Percentiles rank a stretch among this genome's conserved stretches.
Evolutionary conservation across 2,888 invertebrate genomes (phyloP).

Genomic region (Mythimna lalbum): DNA sequence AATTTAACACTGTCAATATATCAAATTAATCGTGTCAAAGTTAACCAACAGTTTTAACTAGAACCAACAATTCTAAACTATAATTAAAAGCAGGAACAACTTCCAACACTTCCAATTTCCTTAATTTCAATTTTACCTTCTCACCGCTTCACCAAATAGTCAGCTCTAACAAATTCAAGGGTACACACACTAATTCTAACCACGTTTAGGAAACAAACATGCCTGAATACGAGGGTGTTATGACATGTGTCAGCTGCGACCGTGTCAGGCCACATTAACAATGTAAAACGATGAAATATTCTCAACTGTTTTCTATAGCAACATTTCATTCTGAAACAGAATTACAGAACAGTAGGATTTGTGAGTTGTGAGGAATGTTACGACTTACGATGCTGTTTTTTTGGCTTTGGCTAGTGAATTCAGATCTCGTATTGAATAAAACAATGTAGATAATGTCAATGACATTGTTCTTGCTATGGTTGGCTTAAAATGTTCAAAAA

Average conservation of each 20-base stretch:
- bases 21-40: not conserved
- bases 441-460: not conserved
- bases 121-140: constrained; percentile 36
- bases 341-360: constrained; percentile 50
- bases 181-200: constrained; percentile 63
- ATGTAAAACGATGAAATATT: constrained; percentile 60
- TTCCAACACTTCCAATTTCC: constrained; percentile 10
- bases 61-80: not conserved
- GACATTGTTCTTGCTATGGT: not conserved
- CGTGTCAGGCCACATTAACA: constrained; percentile 63
- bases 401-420: not conserved
- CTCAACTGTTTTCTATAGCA: constrained; percentile 53
- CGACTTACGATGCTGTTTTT: not conserved
- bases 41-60: not conserved
- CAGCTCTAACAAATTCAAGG: constrained; percentile 49
- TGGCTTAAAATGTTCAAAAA: not conserved
- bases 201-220: constrained; percentile 69
- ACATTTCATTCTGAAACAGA: constrained; percentile 55
- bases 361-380: constrained; percentile 33
- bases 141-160: constrained; percentile 16
- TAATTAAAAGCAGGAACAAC: constrained; percentile 1
- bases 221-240: constrained; percentile 71
- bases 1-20: not conserved
- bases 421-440: constrained; percentile 1
- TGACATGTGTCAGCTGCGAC: constrained; percentile 81